phyloP scores from a whole-genome alignment of 2,888 invertebrate genomes.

The Choristoneura rosaceana region DNA sequence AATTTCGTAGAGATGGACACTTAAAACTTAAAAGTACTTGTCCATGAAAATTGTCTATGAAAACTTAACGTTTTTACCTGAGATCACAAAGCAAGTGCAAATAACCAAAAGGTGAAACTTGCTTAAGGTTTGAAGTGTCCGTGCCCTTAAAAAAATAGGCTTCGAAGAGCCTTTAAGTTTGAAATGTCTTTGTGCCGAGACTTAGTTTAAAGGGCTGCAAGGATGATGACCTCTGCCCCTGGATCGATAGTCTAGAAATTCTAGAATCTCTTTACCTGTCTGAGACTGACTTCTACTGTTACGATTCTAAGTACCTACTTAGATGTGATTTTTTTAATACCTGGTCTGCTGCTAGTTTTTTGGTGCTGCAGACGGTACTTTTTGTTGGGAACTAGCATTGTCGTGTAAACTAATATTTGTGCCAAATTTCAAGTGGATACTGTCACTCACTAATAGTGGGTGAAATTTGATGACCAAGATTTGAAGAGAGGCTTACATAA shows the following conservation, averaged over 20 bases:
- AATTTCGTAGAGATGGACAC: no score
- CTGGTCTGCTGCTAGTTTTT: no score
- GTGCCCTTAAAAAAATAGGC: conserved; percentile 6
- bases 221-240: conserved; percentile 13
- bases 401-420: no score
- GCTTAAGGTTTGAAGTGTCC: neutral
- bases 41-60: neutral
- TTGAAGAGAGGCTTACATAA: no score
- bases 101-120: neutral
- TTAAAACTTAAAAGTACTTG: neutral
- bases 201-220: conserved; percentile 12
- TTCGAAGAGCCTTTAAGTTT: neutral
- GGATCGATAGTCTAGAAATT: conserved; percentile 21
- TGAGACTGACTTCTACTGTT: neutral
- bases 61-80: neutral
- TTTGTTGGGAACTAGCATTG: no score
- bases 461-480: no score
- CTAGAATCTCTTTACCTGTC: conserved; percentile 18
- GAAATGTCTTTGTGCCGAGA: conserved; percentile 1
- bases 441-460: no score
- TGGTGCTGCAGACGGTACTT: no score
- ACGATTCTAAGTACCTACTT: neutral
- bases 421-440: no score
- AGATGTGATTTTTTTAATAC: neutral
- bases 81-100: neutral